Base-by-base conservation (phyloP, 2,888 invertebrate genomes). In the Lycaena phlaeas region DNA sequence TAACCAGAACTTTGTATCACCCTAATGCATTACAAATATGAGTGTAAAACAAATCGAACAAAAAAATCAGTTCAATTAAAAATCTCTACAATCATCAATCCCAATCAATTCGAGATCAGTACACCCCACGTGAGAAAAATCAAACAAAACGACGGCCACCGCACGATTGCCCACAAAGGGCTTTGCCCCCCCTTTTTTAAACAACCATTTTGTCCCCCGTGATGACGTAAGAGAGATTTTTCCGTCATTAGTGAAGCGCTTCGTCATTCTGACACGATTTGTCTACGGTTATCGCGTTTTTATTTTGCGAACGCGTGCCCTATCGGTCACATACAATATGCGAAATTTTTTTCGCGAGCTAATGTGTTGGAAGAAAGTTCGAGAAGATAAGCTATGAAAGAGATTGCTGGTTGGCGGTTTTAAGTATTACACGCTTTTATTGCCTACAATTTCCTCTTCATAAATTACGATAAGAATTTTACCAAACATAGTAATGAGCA, bases 261-360 rank as follows among this genome's bases (percentile, higher is more conserved):
- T 46, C 63, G 79, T 82, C 84, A 84, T 65, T 52, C 57, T 46
- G 59, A 53, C 74, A 71, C 81, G 82, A 84, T 84, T 81, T 79
- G 79, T 84, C 82, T 79, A 60, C 68, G 74, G 76, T 74, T 81
- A 81, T 82, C 81, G 68, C 50, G 64, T 74, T 73, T 75, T 43
- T 42, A 40, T 49, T 77, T 72, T 64, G 64, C 64, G 49, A 66
- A 70, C 64, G 68, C 66, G 66, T 64, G 56, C 60, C 63, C 64
- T 68, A 31, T 40, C 31, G 40, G 31, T 64, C 70, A 67, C 71
- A 69, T 72, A 79, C 77, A 81, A 78, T 78, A 77, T 78, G 76
- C 71, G 77, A 64, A 62, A 70, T 66, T 67, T 70, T n/a, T 74
- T 72, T 68, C 61, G 63, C 58, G 57, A 51, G 68, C 71, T 78